Percentiles rank a stretch among this genome's conserved stretches.
phyloP scores from a whole-genome alignment of 2,888 invertebrate species.

The Coelinius sp. region DNA sequence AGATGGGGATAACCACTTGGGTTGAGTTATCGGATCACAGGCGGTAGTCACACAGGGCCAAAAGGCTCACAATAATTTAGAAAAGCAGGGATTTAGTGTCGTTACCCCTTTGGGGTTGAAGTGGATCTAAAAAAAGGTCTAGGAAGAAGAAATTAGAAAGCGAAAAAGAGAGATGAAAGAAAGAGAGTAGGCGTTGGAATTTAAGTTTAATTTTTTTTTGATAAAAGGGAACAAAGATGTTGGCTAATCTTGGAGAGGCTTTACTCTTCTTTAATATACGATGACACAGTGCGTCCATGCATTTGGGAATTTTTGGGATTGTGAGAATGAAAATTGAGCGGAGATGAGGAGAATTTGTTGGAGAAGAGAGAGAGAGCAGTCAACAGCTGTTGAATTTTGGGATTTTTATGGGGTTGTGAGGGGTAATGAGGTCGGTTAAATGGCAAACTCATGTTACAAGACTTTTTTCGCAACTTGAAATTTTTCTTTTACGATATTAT shows the following conservation, averaged over 20 bases:
- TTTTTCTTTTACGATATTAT: too few relatives aligned
- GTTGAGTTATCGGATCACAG: background rate
- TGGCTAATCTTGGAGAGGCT: slow-evolving; percentile 59
- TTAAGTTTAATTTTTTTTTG: background rate
- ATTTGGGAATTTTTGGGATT: slow-evolving; percentile 42
- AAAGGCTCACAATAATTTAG: slow-evolving; percentile 12
- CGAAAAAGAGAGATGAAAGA: slow-evolving; percentile 31
- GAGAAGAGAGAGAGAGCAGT: background rate
- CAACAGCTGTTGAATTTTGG: background rate
- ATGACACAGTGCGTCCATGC: slow-evolving; percentile 43
- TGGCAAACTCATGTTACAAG: too few relatives aligned
- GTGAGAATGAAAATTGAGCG: slow-evolving; percentile 8
- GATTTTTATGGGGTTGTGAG: background rate
- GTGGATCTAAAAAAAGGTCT: slow-evolving; percentile 27
- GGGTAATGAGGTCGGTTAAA: background rate
- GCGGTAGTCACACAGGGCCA: slow-evolving; percentile 17
- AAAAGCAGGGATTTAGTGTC: slow-evolving; percentile 9
- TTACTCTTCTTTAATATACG: slow-evolving; percentile 53
- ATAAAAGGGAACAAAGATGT: background rate
- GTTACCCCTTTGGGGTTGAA: slow-evolving; percentile 23
- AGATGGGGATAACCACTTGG: background rate
- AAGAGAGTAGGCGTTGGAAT: slow-evolving; percentile 23
- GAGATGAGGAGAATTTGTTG: background rate
- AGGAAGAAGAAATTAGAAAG: slow-evolving; percentile 29
- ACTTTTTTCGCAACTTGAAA: too few relatives aligned